A percentile compares a stretch with the other conserved stretches of the same genome.
These are phyloP conservation scores for Temnothorax curvispinosus DNA, from an alignment of 1,140 invertebrate genomes.

Conservation along the genomic window DNA sequence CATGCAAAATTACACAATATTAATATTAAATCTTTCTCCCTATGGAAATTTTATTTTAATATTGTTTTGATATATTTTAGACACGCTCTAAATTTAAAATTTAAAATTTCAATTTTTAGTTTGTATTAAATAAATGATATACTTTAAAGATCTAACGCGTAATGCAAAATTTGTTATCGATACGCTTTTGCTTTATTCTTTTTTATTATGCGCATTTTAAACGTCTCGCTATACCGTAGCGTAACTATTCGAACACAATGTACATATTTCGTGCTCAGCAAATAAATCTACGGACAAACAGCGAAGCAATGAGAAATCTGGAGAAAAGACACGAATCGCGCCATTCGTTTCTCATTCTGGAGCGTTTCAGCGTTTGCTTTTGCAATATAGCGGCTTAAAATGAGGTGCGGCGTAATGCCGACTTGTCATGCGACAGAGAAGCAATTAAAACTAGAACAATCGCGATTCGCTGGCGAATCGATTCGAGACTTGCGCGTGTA, in stretches of 20 bases:
- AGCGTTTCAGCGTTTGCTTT: slow-evolving; percentile 23
- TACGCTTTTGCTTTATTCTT: background rate
- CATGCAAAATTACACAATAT: background rate
- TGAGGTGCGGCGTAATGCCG: slow-evolving; percentile 1
- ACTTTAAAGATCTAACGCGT: background rate
- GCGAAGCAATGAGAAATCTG: slow-evolving; percentile 9
- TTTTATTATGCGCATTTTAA: background rate
- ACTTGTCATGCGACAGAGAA: slow-evolving; percentile 21
- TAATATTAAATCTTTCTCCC: background rate
- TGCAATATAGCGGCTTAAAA: slow-evolving; percentile 9
- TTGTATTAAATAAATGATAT: background rate
- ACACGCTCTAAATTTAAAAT: background rate
- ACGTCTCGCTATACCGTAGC: background rate
- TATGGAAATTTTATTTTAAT: background rate
- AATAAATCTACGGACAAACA: background rate
- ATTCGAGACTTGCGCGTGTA: background rate
- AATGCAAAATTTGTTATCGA: background rate
- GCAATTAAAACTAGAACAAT: slow-evolving; percentile 38
- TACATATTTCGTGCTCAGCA: background rate
- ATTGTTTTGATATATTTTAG: background rate
- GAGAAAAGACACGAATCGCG: slow-evolving; percentile 3
- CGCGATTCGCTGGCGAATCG: background rate
- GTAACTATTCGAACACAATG: background rate
- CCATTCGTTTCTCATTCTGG: background rate
- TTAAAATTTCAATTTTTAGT: background rate